These are phyloP conservation scores for Tauraco erythrolophus DNA, from an alignment of 2,113 vertebrate species.

Conservation along the genomic window DNA sequence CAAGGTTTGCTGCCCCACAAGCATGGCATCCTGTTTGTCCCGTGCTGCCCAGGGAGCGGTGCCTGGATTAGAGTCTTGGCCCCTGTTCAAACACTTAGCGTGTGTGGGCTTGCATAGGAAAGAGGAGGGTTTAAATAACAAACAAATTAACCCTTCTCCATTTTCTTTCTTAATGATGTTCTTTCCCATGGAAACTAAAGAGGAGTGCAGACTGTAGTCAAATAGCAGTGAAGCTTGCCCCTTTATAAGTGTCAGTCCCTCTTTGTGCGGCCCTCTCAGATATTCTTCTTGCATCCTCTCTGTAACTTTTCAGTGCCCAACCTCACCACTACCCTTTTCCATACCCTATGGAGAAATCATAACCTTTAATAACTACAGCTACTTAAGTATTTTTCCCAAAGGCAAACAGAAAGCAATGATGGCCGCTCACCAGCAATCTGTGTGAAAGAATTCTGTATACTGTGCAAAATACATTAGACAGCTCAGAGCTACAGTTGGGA, in stretches of 20 bases:
- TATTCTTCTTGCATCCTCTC: neutral
- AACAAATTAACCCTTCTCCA: neutral
- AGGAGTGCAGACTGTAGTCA: neutral
- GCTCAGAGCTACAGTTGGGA: neutral
- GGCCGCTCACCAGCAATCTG: neutral
- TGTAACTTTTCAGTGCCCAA: neutral
- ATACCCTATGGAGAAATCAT: neutral
- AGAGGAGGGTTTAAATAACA: neutral
- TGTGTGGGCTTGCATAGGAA: neutral
- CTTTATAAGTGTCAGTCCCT: neutral
- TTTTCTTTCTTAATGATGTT: neutral
- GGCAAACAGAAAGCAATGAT: neutral
- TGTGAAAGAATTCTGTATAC: neutral
- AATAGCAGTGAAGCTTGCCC: neutral
- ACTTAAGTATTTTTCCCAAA: neutral
- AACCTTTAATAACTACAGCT: neutral
- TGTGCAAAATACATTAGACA: neutral
- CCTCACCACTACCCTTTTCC: neutral
- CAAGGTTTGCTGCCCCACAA: fast-evolving
- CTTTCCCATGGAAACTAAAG: neutral
- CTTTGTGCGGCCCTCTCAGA: neutral
- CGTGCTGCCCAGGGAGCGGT: fast-evolving
- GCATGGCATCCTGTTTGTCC: neutral
- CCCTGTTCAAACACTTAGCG: neutral
- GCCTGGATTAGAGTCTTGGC: neutral